Percentiles rank a stretch among this genome's conserved stretches.
These are phyloP conservation scores for Coluber constrictor DNA, from an alignment of 2,797 vertebrate genomes.

Conservation along the genomic window DNA sequence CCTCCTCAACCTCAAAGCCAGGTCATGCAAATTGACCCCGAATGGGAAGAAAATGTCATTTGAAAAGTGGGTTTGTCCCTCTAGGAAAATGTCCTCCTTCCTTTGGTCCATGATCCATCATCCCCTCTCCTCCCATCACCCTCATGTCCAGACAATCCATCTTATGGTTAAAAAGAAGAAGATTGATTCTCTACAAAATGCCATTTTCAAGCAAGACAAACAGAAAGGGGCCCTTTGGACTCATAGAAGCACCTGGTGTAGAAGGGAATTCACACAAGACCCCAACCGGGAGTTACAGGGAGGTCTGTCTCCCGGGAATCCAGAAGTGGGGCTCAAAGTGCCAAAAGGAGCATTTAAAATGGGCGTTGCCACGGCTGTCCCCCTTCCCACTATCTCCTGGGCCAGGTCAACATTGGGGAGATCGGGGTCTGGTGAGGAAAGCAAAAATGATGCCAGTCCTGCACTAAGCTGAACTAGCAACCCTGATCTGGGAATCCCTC, in stretches of 20 bases:
- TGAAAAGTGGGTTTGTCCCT: conserved; percentile 11
- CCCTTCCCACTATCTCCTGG: not conserved
- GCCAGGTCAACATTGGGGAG: not conserved
- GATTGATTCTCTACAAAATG: conserved; percentile 62
- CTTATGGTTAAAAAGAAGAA: conserved; percentile 56
- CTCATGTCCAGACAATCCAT: conserved; percentile 61
- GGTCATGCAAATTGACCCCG: not conserved
- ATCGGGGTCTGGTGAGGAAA: not conserved
- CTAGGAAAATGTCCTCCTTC: conserved; percentile 56
- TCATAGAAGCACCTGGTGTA: conserved; percentile 43
- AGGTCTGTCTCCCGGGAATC: rapidly evolving
- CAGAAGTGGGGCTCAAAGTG: no score
- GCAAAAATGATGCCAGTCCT: not conserved
- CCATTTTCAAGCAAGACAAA: conserved; percentile 67
- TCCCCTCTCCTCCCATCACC: conserved; percentile 47
- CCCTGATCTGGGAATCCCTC: not conserved
- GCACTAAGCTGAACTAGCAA: not conserved
- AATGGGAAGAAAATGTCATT: not conserved
- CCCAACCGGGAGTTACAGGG: conserved; percentile 5
- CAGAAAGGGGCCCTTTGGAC: conserved; percentile 50
- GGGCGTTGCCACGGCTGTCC: not conserved
- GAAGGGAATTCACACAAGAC: conserved; percentile 15
- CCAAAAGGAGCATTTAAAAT: not conserved
- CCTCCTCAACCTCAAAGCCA: not conserved
- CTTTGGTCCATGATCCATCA: conserved; percentile 51